Base-by-base conservation (phyloP, 53 echinoderm and acorn worm genomes). In the Actinopyga echinites region DNA sequence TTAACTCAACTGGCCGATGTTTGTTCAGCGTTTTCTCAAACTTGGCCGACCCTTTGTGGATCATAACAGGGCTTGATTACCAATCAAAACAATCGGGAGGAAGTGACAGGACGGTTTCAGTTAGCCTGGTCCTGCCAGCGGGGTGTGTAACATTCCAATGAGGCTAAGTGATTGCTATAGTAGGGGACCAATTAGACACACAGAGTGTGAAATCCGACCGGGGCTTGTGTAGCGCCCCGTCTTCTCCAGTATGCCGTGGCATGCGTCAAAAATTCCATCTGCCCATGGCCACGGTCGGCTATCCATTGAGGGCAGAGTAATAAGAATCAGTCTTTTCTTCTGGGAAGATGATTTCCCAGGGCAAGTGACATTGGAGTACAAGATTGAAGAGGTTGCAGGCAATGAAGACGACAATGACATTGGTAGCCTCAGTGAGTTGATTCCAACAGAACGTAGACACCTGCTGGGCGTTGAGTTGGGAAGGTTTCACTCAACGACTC, bases 111-210 rank as follows among this genome's bases (percentile, higher is more conserved):
- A 55, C 52, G 77, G 77, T 77, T 55, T 77, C 56, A 56, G 56
- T 56, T 55, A 56, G 77, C 55, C 8, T 56, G 30, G 33, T 28
- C 29, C 54, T 32, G 30, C 55, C 56, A 32, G 77, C 77, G 56
- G 77, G 77, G 77, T 77, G 77, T 54, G 20, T 53, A 29, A 56
- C 81, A 80, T 62, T 24, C 63, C 81, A 80, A 38, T 62, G 44
- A 80, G 81, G 23, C 60, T 80, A 80, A 80, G 81, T 80, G 81
- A 80, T 80, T 80, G 60, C 81, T 80, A n/a, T 62, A 19, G 81
- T 80, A 44, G 81, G 81, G 81, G 81, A 80, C 81, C 81, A 80
- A 80, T 80, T 80, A 80, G 29, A 44, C 81, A 42, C 81, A 80
- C 42, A 45, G 81, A 40, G 81, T 80, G 81, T 80, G 81, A 80